phyloP scores from a whole-genome alignment of 2,888 invertebrate species.

The Orthosia gothica region DNA sequence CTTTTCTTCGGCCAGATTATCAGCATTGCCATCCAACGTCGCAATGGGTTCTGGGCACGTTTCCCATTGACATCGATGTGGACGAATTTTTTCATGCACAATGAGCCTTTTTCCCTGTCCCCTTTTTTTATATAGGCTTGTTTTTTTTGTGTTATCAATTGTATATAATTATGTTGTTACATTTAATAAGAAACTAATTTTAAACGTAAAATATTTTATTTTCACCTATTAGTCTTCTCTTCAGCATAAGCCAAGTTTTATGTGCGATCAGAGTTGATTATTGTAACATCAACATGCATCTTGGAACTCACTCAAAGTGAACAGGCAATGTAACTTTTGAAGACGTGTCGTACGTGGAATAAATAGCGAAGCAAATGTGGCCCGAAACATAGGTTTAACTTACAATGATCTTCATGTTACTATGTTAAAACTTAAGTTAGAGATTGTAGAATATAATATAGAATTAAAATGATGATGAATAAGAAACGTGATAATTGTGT shows the following conservation, averaged over 20 bases:
- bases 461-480: too few species aligned
- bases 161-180: too few species aligned
- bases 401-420: slow-evolving; percentile 1
- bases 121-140: too few species aligned
- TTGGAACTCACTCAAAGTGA: slow-evolving; percentile 18
- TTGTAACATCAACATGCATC: slow-evolving; percentile 29
- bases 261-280: slow-evolving; percentile 27
- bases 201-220: background rate
- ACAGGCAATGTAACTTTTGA: slow-evolving; percentile 35
- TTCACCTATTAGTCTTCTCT: background rate
- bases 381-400: slow-evolving; percentile 6
- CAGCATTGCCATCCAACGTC: too few species aligned
- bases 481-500: background rate
- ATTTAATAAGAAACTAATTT: too few species aligned
- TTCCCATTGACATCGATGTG: too few species aligned
- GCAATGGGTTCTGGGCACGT: too few species aligned
- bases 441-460: background rate
- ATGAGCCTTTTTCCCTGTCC: too few species aligned
- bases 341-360: slow-evolving; percentile 46
- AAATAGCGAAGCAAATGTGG: slow-evolving; percentile 12
- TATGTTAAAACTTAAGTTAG: background rate
- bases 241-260: background rate
- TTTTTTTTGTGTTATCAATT: too few species aligned
- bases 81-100: too few species aligned
- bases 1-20: too few species aligned